Conservation (phyloP, 1,140 invertebrate species). For the Lasioglossum baleicum region DNA sequence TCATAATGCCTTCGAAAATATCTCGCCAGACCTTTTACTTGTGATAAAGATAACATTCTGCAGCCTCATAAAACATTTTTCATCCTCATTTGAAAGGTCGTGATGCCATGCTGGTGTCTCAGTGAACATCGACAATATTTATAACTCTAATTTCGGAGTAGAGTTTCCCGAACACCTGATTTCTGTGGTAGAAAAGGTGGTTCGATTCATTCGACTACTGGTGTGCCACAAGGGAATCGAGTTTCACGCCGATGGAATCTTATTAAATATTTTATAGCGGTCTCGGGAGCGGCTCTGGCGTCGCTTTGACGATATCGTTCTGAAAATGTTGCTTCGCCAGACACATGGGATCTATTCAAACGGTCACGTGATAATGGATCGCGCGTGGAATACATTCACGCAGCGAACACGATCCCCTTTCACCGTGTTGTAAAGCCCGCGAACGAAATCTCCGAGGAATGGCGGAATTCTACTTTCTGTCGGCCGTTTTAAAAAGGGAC, state of each 20-base stretch:
- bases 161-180: background rate
- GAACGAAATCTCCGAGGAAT: conserved; percentile 28
- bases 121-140: too few relatives aligned
- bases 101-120: too few relatives aligned
- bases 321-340: background rate
- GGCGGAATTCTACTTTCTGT: conserved; percentile 15
- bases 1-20: too few relatives aligned
- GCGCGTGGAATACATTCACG: conserved; percentile 39
- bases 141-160: background rate
- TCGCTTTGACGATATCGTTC: background rate
- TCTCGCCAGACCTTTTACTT: too few relatives aligned
- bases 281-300: background rate
- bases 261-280: conserved; percentile 27
- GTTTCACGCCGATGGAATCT: background rate
- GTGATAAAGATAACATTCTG: too few relatives aligned
- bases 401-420: conserved; percentile 15
- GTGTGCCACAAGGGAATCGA: background rate
- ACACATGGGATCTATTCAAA: conserved; percentile 15
- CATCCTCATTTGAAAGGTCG: too few relatives aligned
- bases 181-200: background rate
- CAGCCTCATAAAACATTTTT: too few relatives aligned
- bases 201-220: background rate
- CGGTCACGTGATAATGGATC: conserved; percentile 31
- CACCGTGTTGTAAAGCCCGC: conserved; percentile 8
- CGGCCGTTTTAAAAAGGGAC: conserved; percentile 23